Evolutionary conservation across 30 jellyfish, hydroid and myxozoan species (phyloP), one percentile per base, ranked within the genome.

Genomic region (Rhopilema esculentum): DNA sequence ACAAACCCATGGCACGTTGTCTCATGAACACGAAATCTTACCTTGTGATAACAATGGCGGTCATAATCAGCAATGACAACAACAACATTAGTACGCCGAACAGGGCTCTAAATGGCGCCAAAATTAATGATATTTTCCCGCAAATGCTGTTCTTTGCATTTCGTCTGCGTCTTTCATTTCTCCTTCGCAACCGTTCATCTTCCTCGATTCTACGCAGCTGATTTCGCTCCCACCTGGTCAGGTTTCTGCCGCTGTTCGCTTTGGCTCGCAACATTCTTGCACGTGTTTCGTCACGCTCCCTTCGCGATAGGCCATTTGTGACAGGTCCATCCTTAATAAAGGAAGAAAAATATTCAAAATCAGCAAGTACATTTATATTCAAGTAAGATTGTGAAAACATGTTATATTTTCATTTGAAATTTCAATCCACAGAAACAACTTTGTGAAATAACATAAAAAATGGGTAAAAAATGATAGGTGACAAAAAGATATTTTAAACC

Each of bases 211-310:
- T 79, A n/a, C 91, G 79, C 71, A 94, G 77, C 73, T 88, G 97
- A 69, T 89, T 94, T 24, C 95, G 80, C 84, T 94, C 98, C 89
- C 88, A 92, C 72, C 98, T 76, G 7, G 98, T 86, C 49, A 92
- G 92, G 52, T 31, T 57, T 25, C 95, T 95, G 31, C 97, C 97
- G 21, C 98, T 94, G 69, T 86, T 94, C 19, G 95, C 96, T 76
- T 94, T 94, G 26, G 95, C 93, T 62, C 99, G 82, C 50, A 94
- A 57, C 95, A 86, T 86, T 72, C 93, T 57, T 8, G 97, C 97
- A 27, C 94, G 72, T 57, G 90, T 97, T 28, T 84, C 93, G 51
- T 94, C 96, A 8, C 97, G 91, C 79, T 94, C 97, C 49, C 91
- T 84, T 29, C 83, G 84, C 16, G 95, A 83, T 20, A 94, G 75